These are phyloP conservation scores for Nyctibius bracteatus DNA, from an alignment of 2,113 vertebrate species.

Conservation along the genomic window DNA sequence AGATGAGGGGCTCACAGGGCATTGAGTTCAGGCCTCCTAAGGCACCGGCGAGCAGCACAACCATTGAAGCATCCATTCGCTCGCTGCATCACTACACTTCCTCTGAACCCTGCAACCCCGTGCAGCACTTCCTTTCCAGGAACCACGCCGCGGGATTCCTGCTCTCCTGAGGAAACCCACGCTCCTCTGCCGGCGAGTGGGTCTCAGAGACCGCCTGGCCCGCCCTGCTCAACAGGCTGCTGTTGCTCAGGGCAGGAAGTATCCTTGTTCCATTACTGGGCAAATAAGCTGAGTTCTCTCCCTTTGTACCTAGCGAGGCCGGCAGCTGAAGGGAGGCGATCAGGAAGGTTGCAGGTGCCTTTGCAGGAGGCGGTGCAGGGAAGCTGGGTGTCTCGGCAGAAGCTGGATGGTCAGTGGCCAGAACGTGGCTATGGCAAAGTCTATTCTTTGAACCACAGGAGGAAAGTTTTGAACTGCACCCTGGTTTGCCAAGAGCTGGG, in stretches of 20 bases:
- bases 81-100: neutral
- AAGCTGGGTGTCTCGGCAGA: neutral
- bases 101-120: neutral
- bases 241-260: neutral
- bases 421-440: neutral
- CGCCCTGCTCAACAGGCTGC: neutral
- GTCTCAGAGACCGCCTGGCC: neutral
- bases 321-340: rapidly evolving
- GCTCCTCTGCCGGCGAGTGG: rapidly evolving
- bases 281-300: neutral
- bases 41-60: neutral
- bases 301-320: neutral
- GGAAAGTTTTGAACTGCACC: neutral
- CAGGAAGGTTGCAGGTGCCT: rapidly evolving
- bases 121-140: neutral
- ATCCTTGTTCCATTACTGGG: neutral
- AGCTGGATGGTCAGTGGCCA: neutral
- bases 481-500: neutral
- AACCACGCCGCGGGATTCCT: neutral
- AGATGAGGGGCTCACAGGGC: rapidly evolving
- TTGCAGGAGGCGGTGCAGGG: neutral
- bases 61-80: neutral
- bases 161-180: neutral
- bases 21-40: neutral
- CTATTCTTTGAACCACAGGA: neutral